phyloP scores from a whole-genome alignment of 2,113 vertebrate species.

The Fregetta grallaria region DNA sequence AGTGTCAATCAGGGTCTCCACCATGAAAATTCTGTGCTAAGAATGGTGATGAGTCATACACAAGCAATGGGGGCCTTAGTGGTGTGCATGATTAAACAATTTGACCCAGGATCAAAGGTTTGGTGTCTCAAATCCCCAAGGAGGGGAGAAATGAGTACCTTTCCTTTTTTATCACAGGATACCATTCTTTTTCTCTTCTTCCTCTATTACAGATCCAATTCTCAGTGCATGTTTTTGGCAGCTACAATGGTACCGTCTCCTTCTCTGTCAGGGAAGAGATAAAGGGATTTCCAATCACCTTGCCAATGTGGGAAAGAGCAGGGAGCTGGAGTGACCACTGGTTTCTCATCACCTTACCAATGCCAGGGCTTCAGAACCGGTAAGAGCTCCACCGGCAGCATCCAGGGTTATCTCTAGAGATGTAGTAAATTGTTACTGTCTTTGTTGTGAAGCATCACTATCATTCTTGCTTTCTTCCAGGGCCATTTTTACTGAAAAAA shows the following conservation, averaged over 20 bases:
- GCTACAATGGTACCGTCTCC: constrained; percentile 83
- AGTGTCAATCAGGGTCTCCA: not conserved
- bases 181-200: not conserved
- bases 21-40: not conserved
- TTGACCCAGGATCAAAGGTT: not conserved
- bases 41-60: not conserved
- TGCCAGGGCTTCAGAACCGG: constrained; percentile 76
- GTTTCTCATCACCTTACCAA: constrained; percentile 79
- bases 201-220: constrained; percentile 78
- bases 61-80: not conserved
- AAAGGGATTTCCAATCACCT: not conserved
- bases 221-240: constrained; percentile 80
- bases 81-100: not conserved
- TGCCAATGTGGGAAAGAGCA: constrained; percentile 77
- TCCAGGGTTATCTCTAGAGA: not conserved
- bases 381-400: constrained; percentile 25
- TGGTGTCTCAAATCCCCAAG: not conserved
- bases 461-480: not conserved
- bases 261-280: constrained; percentile 76
- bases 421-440: not conserved
- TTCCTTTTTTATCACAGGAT: not conserved
- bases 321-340: constrained; percentile 78
- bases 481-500: not conserved
- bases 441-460: not conserved
- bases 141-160: not conserved